phyloP scores from a whole-genome alignment of 2,113 vertebrate genomes.

The Mormyrus lacerda region DNA sequence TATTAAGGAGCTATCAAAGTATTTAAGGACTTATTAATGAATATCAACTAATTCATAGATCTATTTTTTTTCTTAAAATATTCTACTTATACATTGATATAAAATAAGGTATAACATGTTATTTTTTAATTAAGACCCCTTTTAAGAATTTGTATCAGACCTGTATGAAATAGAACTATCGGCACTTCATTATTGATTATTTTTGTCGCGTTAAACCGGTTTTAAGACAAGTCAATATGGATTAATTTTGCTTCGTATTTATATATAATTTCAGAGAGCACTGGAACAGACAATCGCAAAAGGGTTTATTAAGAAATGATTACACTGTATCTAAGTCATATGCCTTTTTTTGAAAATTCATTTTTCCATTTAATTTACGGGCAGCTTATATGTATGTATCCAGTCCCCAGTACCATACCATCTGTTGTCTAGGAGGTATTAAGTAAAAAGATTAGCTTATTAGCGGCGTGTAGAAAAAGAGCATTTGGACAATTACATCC shows the following conservation, averaged over 20 bases:
- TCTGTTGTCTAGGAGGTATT: not conserved
- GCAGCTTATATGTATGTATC: not conserved
- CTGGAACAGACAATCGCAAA: not conserved
- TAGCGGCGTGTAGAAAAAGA: not conserved
- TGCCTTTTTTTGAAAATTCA: not conserved
- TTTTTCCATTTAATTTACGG: not conserved
- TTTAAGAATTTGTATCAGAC: not conserved
- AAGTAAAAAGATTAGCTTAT: not conserved
- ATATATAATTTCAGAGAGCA: not conserved
- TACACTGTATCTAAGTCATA: not conserved
- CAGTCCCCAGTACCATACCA: not conserved
- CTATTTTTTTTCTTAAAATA: not conserved
- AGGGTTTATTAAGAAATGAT: not conserved
- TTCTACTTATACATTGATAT: not conserved
- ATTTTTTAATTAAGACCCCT: not conserved
- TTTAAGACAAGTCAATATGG: not conserved
- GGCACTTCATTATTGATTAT: not conserved
- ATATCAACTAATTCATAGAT: not conserved
- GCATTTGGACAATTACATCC: not conserved
- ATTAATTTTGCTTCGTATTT: not conserved
- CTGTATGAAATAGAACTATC: not conserved
- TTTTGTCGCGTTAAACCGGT: not conserved
- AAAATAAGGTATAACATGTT: not conserved
- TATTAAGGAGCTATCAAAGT: not conserved
- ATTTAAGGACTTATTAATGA: not conserved